phyloP scores from a whole-genome alignment of 2,113 vertebrate genomes.

The Bubo blakistoni region DNA sequence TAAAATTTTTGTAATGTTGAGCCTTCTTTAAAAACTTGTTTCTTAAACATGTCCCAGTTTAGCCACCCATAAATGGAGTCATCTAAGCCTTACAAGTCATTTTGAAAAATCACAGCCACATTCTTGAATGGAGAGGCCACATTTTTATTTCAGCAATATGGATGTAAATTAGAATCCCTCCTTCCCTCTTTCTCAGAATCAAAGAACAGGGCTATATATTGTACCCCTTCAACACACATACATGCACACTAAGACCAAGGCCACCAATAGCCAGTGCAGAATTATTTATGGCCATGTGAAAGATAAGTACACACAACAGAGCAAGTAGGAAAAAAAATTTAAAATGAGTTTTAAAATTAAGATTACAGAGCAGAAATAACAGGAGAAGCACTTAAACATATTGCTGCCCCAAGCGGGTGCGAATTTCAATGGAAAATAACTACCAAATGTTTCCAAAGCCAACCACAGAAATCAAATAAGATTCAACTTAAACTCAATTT shows the following conservation, averaged over 20 bases:
- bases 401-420: slow-evolving; percentile 20
- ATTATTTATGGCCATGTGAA: background rate
- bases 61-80: background rate
- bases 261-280: background rate
- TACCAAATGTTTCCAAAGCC: slow-evolving; percentile 62
- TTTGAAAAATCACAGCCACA: background rate
- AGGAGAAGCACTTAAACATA: slow-evolving; percentile 33
- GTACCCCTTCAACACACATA: background rate
- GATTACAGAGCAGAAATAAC: slow-evolving; percentile 4
- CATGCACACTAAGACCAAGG: background rate
- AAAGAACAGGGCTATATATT: background rate
- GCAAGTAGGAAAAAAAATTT: background rate
- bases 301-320: background rate
- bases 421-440: slow-evolving; percentile 70
- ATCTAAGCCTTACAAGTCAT: background rate
- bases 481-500: slow-evolving; percentile 30
- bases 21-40: background rate
- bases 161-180: background rate
- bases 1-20: background rate
- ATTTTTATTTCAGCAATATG: background rate
- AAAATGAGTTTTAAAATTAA: background rate
- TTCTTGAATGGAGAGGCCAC: background rate
- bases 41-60: background rate
- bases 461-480: slow-evolving; percentile 51
- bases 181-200: background rate